Conservation (phyloP, 2,888 invertebrate species). For the Nebria brevicollis region DNA sequence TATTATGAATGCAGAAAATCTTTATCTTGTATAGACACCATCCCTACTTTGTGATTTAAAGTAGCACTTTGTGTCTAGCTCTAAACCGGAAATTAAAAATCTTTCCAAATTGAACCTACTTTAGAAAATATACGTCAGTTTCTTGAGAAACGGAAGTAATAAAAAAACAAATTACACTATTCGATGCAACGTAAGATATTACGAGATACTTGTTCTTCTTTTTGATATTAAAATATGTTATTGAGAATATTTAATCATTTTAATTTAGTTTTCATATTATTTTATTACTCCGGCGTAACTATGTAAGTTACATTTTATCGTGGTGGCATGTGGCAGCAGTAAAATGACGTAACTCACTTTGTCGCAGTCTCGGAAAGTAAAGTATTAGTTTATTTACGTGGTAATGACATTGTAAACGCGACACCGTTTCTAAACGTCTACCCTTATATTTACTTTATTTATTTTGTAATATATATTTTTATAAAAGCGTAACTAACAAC, state of each 20-base stretch:
- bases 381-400: no score
- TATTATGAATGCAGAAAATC: neutral
- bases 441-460: no score
- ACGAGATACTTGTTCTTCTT: neutral
- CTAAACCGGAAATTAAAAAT: slow-evolving; percentile 43
- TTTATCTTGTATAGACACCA: slow-evolving; percentile 6
- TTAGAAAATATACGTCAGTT: slow-evolving; percentile 38
- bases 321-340: neutral
- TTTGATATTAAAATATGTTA: neutral
- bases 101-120: slow-evolving; percentile 41
- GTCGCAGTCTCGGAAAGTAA: no score
- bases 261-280: neutral
- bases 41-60: slow-evolving; percentile 43
- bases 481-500: no score
- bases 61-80: slow-evolving; percentile 45
- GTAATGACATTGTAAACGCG: no score
- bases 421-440: no score
- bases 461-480: no score
- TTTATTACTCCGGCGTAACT: neutral
- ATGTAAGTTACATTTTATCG: neutral
- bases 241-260: neutral
- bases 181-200: slow-evolving; percentile 36
- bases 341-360: no score
- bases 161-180: slow-evolving; percentile 43
- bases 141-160: slow-evolving; percentile 38